Base-by-base conservation (phyloP, 2,113 vertebrate species). In the Sinocyclocheilus rhinocerous region DNA sequence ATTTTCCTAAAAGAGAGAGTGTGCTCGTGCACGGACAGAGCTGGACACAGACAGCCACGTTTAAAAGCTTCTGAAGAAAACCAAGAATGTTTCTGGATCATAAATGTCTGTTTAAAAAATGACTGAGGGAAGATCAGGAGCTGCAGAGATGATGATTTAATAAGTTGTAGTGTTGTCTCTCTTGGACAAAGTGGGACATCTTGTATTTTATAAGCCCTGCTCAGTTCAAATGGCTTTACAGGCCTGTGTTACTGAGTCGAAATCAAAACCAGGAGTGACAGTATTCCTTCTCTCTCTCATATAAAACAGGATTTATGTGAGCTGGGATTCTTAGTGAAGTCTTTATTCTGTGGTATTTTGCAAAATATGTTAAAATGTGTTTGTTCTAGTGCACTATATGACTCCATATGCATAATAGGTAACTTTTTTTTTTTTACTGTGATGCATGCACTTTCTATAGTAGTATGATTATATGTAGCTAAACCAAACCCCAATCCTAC, bases 91-190 rank as follows among this genome's bases (percentile, higher is more conserved):
- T 76, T 63, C 42, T 82, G 77, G 69, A 81, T 78, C 63, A 55
- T 85, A 73, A 73, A 86, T 73, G 77, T 86, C 77, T 85, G 20
- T 76, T 45, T 76, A 76, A 50, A 48, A 48, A 85, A 29, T 8
- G 70, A 81, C 70, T 48, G 39, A 15, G 67, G 26, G 77, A 48
- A 45, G 72, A 85, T 26, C 72, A 16, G 42, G n/a, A 76, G 42
- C 72, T 76, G 20, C 59, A 83, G 48, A 81, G 45, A 36, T 36
- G 78, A 88, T 85, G 87, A 88, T 88, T 88, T 85, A 76, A 85
- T 72, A 76, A 65, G 73, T 12, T 70, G 50, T 59, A 16, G 36
- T 24, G 50, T 84, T 85, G 87, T 88, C 83, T 81, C 15, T 69
- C 52, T 83, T 85, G 87, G 79, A 77, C 61, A 36, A 36, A 48